These are phyloP conservation scores for Prenolepis imparis DNA, from an alignment of 2,888 invertebrate species.

Conservation along the genomic window DNA sequence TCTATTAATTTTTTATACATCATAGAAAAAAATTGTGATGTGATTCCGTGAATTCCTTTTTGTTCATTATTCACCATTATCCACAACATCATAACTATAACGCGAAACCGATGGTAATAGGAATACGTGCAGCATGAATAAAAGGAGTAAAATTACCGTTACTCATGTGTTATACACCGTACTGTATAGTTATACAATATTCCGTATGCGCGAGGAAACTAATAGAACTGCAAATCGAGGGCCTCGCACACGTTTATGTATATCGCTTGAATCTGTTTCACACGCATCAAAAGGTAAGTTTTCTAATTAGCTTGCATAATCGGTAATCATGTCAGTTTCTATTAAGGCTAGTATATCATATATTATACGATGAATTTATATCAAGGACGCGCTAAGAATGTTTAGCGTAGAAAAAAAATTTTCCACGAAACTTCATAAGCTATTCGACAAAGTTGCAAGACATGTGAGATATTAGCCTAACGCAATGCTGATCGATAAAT, in stretches of 20 bases:
- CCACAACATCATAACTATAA: slow-evolving; percentile 14
- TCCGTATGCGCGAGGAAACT: slow-evolving; percentile 26
- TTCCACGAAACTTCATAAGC: neutral
- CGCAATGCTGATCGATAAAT: neutral
- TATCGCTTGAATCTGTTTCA: slow-evolving; percentile 41
- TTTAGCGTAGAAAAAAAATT: neutral
- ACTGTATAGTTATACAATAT: slow-evolving; percentile 62
- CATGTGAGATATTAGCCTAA: neutral
- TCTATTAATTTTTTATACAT: neutral
- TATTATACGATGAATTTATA: slow-evolving; percentile 29
- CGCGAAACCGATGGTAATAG: neutral
- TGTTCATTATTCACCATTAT: slow-evolving; percentile 10
- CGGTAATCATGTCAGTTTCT: slow-evolving; percentile 20
- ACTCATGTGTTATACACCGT: slow-evolving; percentile 17
- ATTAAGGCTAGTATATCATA: slow-evolving; percentile 23
- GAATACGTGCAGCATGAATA: slow-evolving; percentile 19
- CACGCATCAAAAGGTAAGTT: slow-evolving; percentile 15
- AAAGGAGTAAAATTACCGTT: slow-evolving; percentile 39
- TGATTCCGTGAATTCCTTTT: neutral
- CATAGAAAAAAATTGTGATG: neutral
- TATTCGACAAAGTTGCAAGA: neutral
- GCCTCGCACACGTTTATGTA: neutral
- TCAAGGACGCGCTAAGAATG: neutral
- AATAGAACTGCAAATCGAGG: neutral
- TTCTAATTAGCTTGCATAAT: slow-evolving; percentile 27